Base-by-base conservation (phyloP, 2,888 invertebrate genomes). In the Ypsolopha scabrella region DNA sequence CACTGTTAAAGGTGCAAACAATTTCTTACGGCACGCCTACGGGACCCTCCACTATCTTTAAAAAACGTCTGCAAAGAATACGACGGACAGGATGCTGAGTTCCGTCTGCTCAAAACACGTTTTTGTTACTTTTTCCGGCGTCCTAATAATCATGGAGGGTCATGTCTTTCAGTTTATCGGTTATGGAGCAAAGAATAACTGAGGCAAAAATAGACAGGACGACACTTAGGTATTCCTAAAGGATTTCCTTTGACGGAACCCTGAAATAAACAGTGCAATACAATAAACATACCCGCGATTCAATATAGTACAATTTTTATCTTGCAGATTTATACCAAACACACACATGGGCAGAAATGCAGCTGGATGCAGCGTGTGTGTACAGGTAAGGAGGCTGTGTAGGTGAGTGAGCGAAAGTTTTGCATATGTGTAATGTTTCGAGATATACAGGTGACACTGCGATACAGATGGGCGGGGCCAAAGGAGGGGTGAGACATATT, bases 341-440 rank as follows among this genome's bases (percentile, higher is more conserved):
- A 1, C 7, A 41, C 11, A 39, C 41, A 39, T 39, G 24, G 35
- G 34, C 49, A 49, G 13, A 37, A 36, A 48, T 65, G 65, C 67
- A 68, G 58, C 50, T 64, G 61, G 55, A 34, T 50, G 59, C 57
- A 55, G 60, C 10, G 37, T 24, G 43, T 35, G 49, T 11, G 37
- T 48, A 13, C 36, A 57, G 56, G 70, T 57, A 65, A 57, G 61
- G 59, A 61, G 61, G 63, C 67, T 63, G 67, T 34, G 35, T 70
- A 70, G 79, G 77, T 72, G 78, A 24, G 24, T 71, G 78, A 80
- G 76, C 70, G 76, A 80, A 82, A 79, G 81, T 85, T 86, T 85
- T 85, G 85, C 85, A 86, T 86, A 85, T 85, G 86, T 86, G 83
- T 86, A 86, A 86, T 85, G 85, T 83, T 85, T 83, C 79, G 75